Evolutionary conservation across 2,888 invertebrate species (phyloP), one percentile per base, ranked within the genome.

Genomic region (Steinernema hermaphroditum): DNA sequence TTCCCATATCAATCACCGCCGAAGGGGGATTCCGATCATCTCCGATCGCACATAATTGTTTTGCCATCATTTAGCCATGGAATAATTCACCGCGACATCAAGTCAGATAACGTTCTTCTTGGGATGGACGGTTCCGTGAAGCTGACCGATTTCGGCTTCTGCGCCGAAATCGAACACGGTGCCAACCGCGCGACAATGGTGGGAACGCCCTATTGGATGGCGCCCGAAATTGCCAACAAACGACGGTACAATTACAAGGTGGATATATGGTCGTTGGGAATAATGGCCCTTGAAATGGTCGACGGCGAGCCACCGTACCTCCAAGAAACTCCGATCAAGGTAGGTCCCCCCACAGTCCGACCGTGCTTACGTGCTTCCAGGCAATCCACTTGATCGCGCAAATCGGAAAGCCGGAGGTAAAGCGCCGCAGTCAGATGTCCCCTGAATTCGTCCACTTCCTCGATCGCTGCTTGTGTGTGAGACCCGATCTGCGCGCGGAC

Each of bases 261-360:
- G 0, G 94, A 94, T 86, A 93, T 94, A 44, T 94, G 94, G 94
- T 94, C 94, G 0, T 89, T 96, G 73, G 87, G 87, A 24, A 96
- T 97, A 77, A 96, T 97, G 96, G 94, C 94, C 0, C 94, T 97
- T 73, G 94, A 94, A 88, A 94, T 94, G 93, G 92, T 97, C 70
- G 95, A 96, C 87, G 96, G 96, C 29, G 86, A 87, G 71, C 96
- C 96, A 0, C 97, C 97, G 0, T 97, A 97, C 87, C 91, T 97
- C 88, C 93, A 94, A 84, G 96, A 97, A 88, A 92, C 94, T 0
- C 96, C 96, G 0, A 76, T 87, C 43, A 86, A 89, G 82, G 84
- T 83, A 54, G 8, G 54, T 12, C 19, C 19, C 6, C 49, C 19
- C 54, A 22, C 4, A 22, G 4, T 24, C 8, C 2, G 2, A 14